These are phyloP conservation scores for Erebia ligea DNA, from an alignment of 2,888 invertebrate species.

Conservation along the genomic window DNA sequence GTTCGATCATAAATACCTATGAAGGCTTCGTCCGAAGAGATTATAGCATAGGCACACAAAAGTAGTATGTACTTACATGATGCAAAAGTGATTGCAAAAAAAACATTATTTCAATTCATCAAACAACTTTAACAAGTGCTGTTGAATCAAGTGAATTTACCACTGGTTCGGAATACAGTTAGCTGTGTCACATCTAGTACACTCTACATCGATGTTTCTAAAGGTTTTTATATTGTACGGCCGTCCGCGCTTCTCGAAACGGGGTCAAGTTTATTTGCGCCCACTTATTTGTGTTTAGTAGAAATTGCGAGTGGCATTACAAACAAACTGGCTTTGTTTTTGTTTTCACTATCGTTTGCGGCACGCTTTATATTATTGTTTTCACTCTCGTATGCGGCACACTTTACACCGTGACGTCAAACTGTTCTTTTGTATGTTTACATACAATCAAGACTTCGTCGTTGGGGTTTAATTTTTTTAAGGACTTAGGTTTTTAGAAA, in stretches of 20 bases:
- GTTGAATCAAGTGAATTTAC: no score
- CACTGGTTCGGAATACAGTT: no score
- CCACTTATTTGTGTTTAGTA: conserved; percentile 37
- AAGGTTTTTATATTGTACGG: conserved; percentile 40
- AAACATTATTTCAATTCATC: no score
- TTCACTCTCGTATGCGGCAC: conserved; percentile 28
- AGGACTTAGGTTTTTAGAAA: no score
- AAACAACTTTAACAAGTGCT: no score
- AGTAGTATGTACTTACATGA: no score
- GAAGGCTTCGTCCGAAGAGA: no score
- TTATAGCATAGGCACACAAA: no score
- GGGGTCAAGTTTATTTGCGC: conserved; percentile 57
- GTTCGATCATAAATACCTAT: no score
- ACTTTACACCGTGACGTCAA: conserved; percentile 9
- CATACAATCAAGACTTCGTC: no score
- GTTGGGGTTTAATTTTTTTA: no score
- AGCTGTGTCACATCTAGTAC: conserved; percentile 36
- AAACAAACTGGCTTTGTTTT: conserved; percentile 21
- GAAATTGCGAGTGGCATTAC: conserved; percentile 34
- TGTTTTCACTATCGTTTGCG: conserved; percentile 30
- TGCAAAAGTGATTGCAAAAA: no score
- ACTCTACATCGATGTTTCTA: conserved; percentile 4
- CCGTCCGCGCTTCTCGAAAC: conserved; percentile 42
- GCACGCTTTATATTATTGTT: conserved; percentile 2
- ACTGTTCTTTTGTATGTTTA: background rate